A percentile compares a stretch with the other conserved stretches of the same genome.
Conservation (phyloP, 2,797 vertebrate genomes). For the Chrosomus eos region DNA sequence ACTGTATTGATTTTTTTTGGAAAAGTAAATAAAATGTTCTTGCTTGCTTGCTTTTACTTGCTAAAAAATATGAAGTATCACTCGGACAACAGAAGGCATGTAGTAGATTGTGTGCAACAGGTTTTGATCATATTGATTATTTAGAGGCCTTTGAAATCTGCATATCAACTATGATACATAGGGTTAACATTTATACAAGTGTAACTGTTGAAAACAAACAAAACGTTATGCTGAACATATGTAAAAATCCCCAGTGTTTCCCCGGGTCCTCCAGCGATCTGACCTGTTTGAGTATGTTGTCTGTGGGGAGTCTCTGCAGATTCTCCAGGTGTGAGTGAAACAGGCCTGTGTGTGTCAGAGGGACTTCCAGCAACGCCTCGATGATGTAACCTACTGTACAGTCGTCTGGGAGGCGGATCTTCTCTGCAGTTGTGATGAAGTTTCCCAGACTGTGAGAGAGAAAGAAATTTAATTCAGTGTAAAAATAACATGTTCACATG, state of each 20-base stretch:
- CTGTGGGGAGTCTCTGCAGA: constrained; percentile 82
- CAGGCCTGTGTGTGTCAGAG: constrained; percentile 83
- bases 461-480: neutral
- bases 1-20: too few relatives aligned
- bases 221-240: neutral
- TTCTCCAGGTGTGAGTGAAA: constrained; percentile 98
- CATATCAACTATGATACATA: too few relatives aligned
- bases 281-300: constrained; percentile 86
- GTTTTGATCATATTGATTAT: too few relatives aligned
- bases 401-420: constrained; percentile 94
- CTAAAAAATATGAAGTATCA: too few relatives aligned
- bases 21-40: too few relatives aligned
- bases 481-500: neutral
- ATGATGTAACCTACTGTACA: constrained; percentile 98
- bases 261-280: constrained; percentile 9
- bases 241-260: neutral
- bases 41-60: too few relatives aligned
- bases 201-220: neutral
- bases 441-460: constrained; percentile 85
- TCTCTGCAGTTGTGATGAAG: constrained; percentile 96
- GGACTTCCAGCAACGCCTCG: constrained; percentile 90
- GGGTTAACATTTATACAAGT: neutral
- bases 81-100: too few relatives aligned
- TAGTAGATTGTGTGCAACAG: too few relatives aligned
- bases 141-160: too few relatives aligned